Conservation (phyloP, 2,113 vertebrate species). For the Thunnus maccoyii region DNA sequence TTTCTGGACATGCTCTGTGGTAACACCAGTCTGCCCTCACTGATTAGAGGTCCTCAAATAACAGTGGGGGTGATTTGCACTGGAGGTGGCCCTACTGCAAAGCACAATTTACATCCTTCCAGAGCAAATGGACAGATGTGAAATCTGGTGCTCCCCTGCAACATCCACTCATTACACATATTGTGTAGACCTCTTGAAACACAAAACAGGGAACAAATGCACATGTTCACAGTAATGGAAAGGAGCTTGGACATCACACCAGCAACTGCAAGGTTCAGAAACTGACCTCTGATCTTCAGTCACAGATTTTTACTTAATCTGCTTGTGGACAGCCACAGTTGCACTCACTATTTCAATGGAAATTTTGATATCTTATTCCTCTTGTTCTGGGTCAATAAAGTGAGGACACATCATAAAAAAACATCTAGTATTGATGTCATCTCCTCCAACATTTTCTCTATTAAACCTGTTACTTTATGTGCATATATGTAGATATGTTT, state of each 20-base stretch:
- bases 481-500: background rate
- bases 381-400: background rate
- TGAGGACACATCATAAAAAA: background rate
- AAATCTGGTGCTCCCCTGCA: constrained; percentile 25
- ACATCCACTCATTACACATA: constrained; percentile 53
- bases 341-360: background rate
- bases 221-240: background rate
- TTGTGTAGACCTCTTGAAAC: constrained; percentile 54
- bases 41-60: constrained; percentile 59
- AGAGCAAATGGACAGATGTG: constrained; percentile 33
- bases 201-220: constrained; percentile 29
- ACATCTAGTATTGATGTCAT: no score
- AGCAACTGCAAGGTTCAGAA: background rate
- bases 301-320: constrained; percentile 5
- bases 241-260: background rate
- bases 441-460: background rate
- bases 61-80: constrained; percentile 59
- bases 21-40: constrained; percentile 23
- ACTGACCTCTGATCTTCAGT: constrained; percentile 10
- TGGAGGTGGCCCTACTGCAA: constrained; percentile 42
- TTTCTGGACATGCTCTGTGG: background rate
- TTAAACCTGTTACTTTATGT: background rate
- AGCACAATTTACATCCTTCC: constrained; percentile 41
- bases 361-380: background rate
- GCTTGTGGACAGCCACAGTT: background rate